Conservation (phyloP, 2,797 vertebrate species). For the Odontamblyopus rebecca region DNA sequence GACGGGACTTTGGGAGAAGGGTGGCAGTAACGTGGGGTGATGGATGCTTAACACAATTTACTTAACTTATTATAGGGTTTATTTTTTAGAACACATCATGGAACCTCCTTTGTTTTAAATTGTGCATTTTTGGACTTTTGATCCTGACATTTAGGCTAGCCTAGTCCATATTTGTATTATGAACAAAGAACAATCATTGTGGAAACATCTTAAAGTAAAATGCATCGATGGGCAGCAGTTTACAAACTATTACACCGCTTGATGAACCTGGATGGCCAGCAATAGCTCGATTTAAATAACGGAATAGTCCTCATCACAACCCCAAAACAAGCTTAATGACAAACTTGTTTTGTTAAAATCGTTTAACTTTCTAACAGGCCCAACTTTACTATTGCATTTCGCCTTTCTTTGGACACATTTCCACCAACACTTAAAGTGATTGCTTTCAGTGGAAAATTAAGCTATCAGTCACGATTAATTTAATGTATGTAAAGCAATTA, state of each 20-base stretch:
- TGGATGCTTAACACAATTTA: conserved; percentile 49
- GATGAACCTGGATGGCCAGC: not conserved
- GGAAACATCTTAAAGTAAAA: not conserved
- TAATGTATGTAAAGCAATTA: conserved; percentile 9
- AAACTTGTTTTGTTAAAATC: conserved; percentile 9
- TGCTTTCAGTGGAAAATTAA: conserved; percentile 7
- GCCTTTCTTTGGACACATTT: conserved; percentile 9
- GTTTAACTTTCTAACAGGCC: too few relatives aligned
- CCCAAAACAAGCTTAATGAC: not conserved
- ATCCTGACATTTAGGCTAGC: not conserved
- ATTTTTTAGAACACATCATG: not conserved
- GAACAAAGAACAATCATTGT: not conserved
- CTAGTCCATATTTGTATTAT: not conserved
- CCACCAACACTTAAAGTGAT: not conserved
- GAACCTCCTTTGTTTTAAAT: not conserved
- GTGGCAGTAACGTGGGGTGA: conserved; percentile 49
- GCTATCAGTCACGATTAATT: conserved; percentile 30
- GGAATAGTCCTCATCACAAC: too few relatives aligned
- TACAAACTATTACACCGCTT: too few relatives aligned
- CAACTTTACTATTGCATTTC: not conserved
- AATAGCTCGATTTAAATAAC: too few relatives aligned
- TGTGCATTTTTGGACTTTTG: not conserved
- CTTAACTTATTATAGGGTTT: conserved; percentile 13
- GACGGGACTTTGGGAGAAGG: conserved; percentile 43
- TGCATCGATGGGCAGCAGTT: not conserved